A percentile compares a stretch with the other conserved stretches of the same genome.
phyloP scores from a whole-genome alignment of 2,888 invertebrate genomes.

The Philaethria dido region DNA sequence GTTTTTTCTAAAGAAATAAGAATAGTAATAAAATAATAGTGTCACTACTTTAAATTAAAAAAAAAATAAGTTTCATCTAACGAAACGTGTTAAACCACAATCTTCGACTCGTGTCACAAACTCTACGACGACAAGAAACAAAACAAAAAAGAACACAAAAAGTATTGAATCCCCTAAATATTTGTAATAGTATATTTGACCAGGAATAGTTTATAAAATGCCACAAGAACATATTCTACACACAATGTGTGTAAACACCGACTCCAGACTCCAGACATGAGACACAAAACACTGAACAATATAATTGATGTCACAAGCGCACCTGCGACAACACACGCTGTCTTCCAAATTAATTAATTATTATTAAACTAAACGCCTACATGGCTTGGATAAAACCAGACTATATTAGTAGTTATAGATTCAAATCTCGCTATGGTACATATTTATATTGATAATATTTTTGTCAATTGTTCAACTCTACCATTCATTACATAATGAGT shows the following conservation, averaged over 20 bases:
- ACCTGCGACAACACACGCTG: constrained; percentile 28
- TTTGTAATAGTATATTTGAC: background rate
- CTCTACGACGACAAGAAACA: background rate
- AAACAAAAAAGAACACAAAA: background rate
- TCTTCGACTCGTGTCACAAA: background rate
- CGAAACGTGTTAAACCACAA: too few relatives aligned
- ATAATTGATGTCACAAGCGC: constrained; percentile 29
- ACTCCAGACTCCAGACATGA: constrained; percentile 11
- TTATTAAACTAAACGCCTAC: constrained; percentile 8
- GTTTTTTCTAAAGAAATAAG: too few relatives aligned
- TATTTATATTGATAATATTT: background rate
- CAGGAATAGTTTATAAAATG: constrained; percentile 11
- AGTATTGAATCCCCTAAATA: background rate
- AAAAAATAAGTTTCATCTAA: too few relatives aligned
- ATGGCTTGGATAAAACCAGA: background rate
- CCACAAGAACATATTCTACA: background rate
- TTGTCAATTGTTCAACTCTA: too few relatives aligned
- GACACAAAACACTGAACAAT: constrained; percentile 22
- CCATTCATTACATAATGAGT: background rate
- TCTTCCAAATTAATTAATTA: constrained; percentile 29
- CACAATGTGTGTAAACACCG: constrained; percentile 8
- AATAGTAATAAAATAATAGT: too few relatives aligned
- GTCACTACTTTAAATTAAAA: too few relatives aligned
- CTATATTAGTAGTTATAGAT: too few relatives aligned
- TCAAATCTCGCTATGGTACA: background rate